A percentile compares a stretch with the other conserved stretches of the same genome.
Evolutionary conservation across 2,113 vertebrate species (phyloP).

Genomic region (Rhombomys opimus): DNA sequence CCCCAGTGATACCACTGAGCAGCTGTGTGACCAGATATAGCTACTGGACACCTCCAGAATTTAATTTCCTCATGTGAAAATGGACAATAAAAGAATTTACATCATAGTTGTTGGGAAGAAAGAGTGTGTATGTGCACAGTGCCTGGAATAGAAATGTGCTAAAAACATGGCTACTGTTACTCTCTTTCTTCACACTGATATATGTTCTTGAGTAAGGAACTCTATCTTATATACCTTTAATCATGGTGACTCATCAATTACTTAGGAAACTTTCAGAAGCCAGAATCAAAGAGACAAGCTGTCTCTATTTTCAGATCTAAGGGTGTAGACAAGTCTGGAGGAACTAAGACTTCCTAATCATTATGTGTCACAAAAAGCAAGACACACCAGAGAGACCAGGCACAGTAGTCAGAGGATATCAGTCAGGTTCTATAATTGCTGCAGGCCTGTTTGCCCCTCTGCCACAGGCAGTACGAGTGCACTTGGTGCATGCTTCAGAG

Average conservation of each 20-base stretch:
- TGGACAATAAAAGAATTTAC: not conserved
- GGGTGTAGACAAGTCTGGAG: not conserved
- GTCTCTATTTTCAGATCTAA: not conserved
- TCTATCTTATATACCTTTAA: not conserved
- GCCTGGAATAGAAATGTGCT: not conserved
- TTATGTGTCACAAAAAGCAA: not conserved
- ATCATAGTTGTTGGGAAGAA: not conserved
- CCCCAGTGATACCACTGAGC: not conserved
- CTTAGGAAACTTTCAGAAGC: conserved; percentile 38
- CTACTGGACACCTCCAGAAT: not conserved
- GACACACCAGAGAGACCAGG: not conserved
- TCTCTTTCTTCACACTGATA: conserved; percentile 5
- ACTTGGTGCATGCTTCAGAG: not conserved
- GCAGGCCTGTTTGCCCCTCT: not conserved
- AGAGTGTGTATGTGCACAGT: not conserved
- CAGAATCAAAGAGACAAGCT: conserved; percentile 15
- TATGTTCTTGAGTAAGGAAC: conserved; percentile 14
- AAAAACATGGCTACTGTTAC: not conserved
- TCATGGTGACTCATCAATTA: conserved; percentile 22
- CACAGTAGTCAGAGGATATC: not conserved
- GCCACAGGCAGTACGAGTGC: not conserved
- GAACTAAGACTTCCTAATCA: not conserved
- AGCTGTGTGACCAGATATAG: not conserved
- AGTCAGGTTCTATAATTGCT: not conserved
- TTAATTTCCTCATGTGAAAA: conserved; percentile 40